Base-by-base conservation (phyloP, 2,888 invertebrate genomes). In the Drosophila birchii region DNA sequence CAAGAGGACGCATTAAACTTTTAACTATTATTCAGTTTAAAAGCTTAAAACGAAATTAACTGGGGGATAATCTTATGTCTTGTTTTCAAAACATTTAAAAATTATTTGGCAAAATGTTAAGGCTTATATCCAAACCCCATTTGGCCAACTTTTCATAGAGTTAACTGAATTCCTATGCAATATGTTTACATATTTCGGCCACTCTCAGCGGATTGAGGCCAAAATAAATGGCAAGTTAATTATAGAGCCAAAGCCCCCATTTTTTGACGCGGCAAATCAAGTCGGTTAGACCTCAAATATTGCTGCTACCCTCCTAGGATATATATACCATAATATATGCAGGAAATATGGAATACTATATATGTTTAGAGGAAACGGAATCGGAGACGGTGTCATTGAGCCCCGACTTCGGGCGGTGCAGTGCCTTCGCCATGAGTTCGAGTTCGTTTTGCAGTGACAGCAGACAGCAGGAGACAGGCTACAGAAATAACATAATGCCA, bases 201-300 rank as follows among this genome's bases (percentile, higher is more conserved):
- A 41, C 34, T 20, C 53, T 49, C 58, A 70, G 16, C 53, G 49
- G 49, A 71, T 57, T 73, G 60, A 51, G 61, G 34, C 61, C 56
- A 68, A 47, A 55, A 63, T 59, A 67, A 74, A 62, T 78, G 84
- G 69, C 76, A 78, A 62, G 74, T 78, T 80, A 83, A 86, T 83
- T 76, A 83, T 79, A 82, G 69, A 62, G 45, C 34, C 62, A 11
- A 53, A 34, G 34, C 23, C 51, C 29, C 38, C 44, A n/a, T 43
- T 66, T 29, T 29, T 23, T 23, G 20, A 67, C 53, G 53, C 36
- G 38, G 20, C 45, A 68, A 55, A 45, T 67, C 68, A 47, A 67
- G 44, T 29, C 38, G 53, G 39, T 41, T 61, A 34, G 61, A 38
- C 61, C 45, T 38, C n/a, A 56, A 41, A 55, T 55, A 78, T 71